Percentiles rank a stretch among this genome's conserved stretches.
These are phyloP conservation scores for Grammomys dolichurus DNA, from an alignment of 2,113 vertebrate genomes.

Conservation along the genomic window DNA sequence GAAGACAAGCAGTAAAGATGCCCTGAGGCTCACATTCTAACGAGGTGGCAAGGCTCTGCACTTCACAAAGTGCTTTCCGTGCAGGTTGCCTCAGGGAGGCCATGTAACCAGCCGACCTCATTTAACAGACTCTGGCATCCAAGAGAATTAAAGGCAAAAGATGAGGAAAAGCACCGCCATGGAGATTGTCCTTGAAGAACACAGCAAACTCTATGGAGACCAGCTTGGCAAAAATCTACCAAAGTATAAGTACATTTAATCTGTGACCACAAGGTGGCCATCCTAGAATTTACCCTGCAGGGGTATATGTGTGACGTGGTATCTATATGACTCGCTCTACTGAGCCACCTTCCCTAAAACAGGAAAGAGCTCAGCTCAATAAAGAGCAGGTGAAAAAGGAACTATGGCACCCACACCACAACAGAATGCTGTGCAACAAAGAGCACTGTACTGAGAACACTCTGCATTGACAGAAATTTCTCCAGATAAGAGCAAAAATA, in stretches of 20 bases:
- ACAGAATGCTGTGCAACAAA: neutral
- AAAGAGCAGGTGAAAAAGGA: neutral
- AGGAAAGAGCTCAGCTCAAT: neutral
- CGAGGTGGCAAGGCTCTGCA: neutral
- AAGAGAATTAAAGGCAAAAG: neutral
- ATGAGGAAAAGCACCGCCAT: neutral
- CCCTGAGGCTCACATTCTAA: neutral
- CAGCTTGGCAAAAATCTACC: constrained; percentile 27
- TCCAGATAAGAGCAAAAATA: constrained; percentile 22
- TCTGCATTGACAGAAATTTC: neutral
- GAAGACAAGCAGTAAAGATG: neutral
- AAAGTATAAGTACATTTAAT: constrained; percentile 38
- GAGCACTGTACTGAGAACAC: neutral
- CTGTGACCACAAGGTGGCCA: neutral
- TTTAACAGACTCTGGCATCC: constrained; percentile 11
- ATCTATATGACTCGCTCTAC: neutral
- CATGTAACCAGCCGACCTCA: neutral
- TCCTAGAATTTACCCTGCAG: neutral
- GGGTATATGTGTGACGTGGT: neutral
- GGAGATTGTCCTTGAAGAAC: neutral
- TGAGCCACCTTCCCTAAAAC: constrained; percentile 10
- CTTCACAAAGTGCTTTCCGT: neutral
- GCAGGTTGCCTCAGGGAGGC: neutral
- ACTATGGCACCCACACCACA: neutral
- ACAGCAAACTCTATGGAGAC: neutral